Percentiles rank a stretch among this genome's conserved stretches.
These are phyloP conservation scores for Lamellibrachia satsuma DNA, from an alignment of 2,888 invertebrate genomes.

Conservation along the genomic window DNA sequence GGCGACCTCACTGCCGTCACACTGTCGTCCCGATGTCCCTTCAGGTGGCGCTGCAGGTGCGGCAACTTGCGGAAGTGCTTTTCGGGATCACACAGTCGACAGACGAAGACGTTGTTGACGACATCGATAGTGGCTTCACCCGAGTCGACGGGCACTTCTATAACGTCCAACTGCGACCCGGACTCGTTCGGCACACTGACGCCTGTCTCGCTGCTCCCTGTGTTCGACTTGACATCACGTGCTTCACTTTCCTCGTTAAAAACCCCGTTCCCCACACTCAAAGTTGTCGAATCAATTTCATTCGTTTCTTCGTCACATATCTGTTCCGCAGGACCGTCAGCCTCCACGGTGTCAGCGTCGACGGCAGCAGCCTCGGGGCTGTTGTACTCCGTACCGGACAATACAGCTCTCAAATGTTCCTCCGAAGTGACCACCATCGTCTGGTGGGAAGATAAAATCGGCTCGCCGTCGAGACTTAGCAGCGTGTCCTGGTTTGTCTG, in stretches of 20 bases:
- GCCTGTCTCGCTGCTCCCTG: not conserved
- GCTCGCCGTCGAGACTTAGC: not conserved
- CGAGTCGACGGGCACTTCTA: not conserved
- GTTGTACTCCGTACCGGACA: not conserved
- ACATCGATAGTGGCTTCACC: not conserved
- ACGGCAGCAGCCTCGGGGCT: slow-evolving; percentile 6
- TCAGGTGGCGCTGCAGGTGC: not conserved
- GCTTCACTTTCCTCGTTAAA: not conserved
- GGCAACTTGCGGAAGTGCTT: not conserved
- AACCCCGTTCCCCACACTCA: not conserved
- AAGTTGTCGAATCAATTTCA: not conserved
- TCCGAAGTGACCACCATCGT: not conserved
- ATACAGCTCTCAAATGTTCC: not conserved
- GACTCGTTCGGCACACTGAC: not conserved
- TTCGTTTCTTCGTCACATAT: not conserved
- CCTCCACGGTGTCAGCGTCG: not conserved
- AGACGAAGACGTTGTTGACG: not conserved
- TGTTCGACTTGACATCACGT: not conserved
- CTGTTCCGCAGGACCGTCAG: not conserved
- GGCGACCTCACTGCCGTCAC: not conserved
- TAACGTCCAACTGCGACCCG: not conserved
- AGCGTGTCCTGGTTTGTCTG: not conserved
- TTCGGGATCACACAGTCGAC: not conserved
- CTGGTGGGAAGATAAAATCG: not conserved
- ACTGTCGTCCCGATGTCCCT: not conserved